A percentile compares a stretch with the other conserved stretches of the same genome.
Conservation (phyloP, 1,140 invertebrate genomes). For the Gonioctena quinquepunctata region DNA sequence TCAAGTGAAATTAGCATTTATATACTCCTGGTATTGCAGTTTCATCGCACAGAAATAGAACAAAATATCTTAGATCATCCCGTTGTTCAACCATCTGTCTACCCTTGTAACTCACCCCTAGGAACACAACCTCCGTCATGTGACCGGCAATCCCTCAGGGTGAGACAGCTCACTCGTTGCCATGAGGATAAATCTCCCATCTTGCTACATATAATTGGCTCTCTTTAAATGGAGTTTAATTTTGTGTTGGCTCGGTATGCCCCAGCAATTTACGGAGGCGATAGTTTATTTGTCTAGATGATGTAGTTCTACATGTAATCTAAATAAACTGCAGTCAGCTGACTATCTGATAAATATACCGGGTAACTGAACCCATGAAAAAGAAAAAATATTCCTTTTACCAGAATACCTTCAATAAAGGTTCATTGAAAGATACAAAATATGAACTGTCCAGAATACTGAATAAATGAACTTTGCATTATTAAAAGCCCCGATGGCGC, state of each 20-base stretch:
- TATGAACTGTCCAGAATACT: too few species aligned
- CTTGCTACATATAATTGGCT: slow-evolving; percentile 53
- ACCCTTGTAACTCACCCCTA: slow-evolving; percentile 11
- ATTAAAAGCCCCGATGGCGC: too few species aligned
- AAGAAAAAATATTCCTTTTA: too few species aligned
- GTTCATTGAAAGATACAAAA: too few species aligned
- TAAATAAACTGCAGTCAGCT: too few species aligned
- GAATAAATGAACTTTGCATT: too few species aligned
- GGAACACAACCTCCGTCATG: slow-evolving; percentile 40
- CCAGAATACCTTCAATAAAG: too few species aligned
- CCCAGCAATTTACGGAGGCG: slow-evolving; percentile 42
- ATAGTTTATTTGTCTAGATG: slow-evolving; percentile 15
- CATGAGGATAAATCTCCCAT: slow-evolving; percentile 54
- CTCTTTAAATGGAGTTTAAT: slow-evolving; percentile 51
- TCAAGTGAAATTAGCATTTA: too few species aligned
- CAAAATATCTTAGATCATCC: background rate
- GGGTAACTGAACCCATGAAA: too few species aligned
- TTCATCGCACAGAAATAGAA: background rate
- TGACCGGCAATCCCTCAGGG: slow-evolving; percentile 53
- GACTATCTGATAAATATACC: too few species aligned
- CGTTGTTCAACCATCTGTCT: background rate
- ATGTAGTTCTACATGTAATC: background rate
- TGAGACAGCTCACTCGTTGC: slow-evolving; percentile 52
- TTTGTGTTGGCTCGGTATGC: slow-evolving; percentile 47
- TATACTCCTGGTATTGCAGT: too few species aligned